These are phyloP conservation scores for Pangasius mekongensis DNA, from an alignment of 2,797 vertebrate genomes.

Conservation along the genomic window DNA sequence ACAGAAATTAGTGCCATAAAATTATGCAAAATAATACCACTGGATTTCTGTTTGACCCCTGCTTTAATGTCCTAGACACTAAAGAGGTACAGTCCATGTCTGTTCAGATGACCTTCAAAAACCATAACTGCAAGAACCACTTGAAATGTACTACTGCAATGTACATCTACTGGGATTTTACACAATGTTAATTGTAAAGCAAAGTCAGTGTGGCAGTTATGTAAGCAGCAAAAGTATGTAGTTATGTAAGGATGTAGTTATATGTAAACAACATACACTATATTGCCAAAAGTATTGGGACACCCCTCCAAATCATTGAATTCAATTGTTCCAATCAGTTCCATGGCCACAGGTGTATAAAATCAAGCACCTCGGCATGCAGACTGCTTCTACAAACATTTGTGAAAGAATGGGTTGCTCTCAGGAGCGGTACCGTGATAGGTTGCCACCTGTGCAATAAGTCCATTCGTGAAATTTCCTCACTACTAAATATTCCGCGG, in stretches of 20 bases:
- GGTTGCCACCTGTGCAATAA: no score
- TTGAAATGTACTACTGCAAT: neutral
- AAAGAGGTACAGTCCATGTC: neutral
- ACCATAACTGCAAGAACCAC: neutral
- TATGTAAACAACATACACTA: neutral
- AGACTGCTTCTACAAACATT: no score
- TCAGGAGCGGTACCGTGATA: no score
- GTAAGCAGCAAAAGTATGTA: neutral
- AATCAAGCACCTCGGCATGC: no score
- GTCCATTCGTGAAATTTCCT: no score
- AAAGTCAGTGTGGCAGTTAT: neutral
- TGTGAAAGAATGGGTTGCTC: no score
- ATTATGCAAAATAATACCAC: constrained; percentile 27
- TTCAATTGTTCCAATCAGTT: no score
- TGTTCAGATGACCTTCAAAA: constrained; percentile 27
- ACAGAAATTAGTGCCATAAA: neutral
- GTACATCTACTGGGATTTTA: neutral
- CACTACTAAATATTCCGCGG: no score
- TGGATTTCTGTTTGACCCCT: constrained; percentile 9
- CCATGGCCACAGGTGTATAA: no score
- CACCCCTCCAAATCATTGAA: no score
- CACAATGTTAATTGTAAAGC: neutral
- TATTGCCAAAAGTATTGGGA: no score
- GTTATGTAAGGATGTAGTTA: neutral
- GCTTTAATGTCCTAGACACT: constrained; percentile 11